Evolutionary conservation across 2,888 invertebrate species (phyloP).

Genomic region (Hirtodrosophila alboralis): DNA sequence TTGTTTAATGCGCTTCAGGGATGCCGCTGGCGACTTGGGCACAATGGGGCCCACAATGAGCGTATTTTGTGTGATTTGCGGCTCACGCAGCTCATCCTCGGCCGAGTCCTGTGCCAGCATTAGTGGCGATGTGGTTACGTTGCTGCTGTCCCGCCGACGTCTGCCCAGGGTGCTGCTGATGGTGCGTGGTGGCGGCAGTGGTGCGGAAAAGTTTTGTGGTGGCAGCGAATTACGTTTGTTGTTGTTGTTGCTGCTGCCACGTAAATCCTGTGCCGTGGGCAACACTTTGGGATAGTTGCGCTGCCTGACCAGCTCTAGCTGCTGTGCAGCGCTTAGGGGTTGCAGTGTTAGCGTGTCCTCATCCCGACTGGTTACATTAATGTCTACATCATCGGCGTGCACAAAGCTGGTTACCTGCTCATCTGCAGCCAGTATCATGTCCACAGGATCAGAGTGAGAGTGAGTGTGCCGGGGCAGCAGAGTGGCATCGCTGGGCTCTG

Average conservation of each 20-base stretch:
- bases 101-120: conserved; percentile 85
- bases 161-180: conserved; percentile 88
- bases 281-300: conserved; percentile 93
- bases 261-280: conserved; percentile 86
- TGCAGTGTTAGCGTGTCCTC: conserved; percentile 78
- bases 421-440: conserved; percentile 84
- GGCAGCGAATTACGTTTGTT: conserved; percentile 84
- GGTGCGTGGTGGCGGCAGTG: conserved; percentile 90
- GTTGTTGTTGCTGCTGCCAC: conserved; percentile 8
- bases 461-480: conserved; percentile 81
- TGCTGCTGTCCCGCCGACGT: conserved; percentile 83
- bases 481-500: conserved; percentile 76
- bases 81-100: conserved; percentile 84
- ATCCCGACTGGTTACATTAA: conserved; percentile 91
- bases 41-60: conserved; percentile 86
- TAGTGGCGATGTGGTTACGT: conserved; percentile 84
- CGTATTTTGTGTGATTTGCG: conserved; percentile 85
- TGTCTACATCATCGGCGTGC: conserved; percentile 84
- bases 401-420: conserved; percentile 84
- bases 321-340: conserved; percentile 88
- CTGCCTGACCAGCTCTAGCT: conserved; percentile 89
- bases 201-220: conserved; percentile 85
- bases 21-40: conserved; percentile 81
- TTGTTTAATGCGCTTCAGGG: conserved; percentile 53
- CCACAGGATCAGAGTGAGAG: conserved; percentile 89